Base-by-base conservation (phyloP, 2,797 vertebrate genomes). In the Labroides dimidiatus region DNA sequence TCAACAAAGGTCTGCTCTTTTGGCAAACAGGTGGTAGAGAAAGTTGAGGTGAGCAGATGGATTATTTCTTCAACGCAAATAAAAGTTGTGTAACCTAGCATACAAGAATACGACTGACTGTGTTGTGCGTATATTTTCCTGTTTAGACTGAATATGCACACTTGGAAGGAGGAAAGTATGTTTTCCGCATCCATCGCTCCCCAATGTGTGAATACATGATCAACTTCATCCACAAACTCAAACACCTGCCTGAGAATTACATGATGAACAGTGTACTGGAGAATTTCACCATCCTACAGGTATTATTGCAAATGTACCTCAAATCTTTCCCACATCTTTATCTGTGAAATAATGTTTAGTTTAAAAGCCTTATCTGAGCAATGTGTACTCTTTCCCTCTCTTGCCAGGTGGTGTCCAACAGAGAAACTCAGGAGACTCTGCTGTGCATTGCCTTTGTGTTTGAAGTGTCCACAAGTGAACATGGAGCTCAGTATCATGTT, bases 241-340 rank as follows among this genome's bases (percentile, higher is more conserved):
- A 97, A 83, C 97, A 97, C 87, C 95, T 98, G 87, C 97, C 97
- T 0, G 97, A 98, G 92, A 97, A 98, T 87, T 98, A 98, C 91
- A 98, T 98, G 97, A 98, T 98, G 97, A 98, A 98, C 94, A 98
- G 96, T 12, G 96, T 98, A 63, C 94, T 98, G 90, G 97, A 98
- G 94, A 98, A 98, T 95, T 98, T 98, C 93, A 98, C 96, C 84
- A 97, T 98, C 89, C 91, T 98, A 81, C 96, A 98, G 96, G 96
- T 96, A 50, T 53, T 68, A 33, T 8, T 33, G 30, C 8, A 9
- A 4, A 6, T 2, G 12, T 10, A 10, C n/a, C 16, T 61, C 4
- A 36, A 2, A 43, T 7, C 10, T 8, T 8, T 51, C 39, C 48
- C 17, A 42, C 36, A 8, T 7, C 8, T 37, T 7, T 42, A 4